Conservation (phyloP, 1,140 invertebrate species). For the Leguminivora glycinivorella region DNA sequence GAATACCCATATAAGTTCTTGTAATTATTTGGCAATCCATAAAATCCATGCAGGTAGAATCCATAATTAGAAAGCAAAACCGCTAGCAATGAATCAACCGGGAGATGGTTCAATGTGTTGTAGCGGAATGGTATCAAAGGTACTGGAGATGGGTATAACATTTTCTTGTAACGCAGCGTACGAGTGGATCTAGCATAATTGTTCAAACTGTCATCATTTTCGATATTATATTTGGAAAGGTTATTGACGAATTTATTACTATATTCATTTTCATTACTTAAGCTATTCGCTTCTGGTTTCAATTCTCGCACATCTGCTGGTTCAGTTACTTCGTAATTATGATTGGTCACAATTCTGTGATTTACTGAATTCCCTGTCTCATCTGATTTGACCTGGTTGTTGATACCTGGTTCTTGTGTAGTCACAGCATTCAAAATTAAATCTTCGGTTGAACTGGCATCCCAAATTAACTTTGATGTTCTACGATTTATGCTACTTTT, state of each 20-base stretch:
- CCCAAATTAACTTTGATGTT: not conserved
- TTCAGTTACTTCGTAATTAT: constrained; percentile 8
- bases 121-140: constrained; percentile 42
- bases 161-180: not conserved
- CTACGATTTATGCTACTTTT: not conserved
- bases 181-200: constrained; percentile 11
- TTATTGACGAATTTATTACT: not conserved
- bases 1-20: constrained; percentile 80
- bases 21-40: constrained; percentile 58
- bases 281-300: not conserved
- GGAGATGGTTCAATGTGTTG: constrained; percentile 79
- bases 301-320: not conserved
- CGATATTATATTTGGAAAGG: not conserved
- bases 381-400: too few relatives aligned
- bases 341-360: not conserved
- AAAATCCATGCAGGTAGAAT: constrained; percentile 74
- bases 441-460: not conserved
- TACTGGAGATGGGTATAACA: not conserved
- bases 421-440: not conserved
- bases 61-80: constrained; percentile 82
- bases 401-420: not conserved
- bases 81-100: constrained; percentile 79
- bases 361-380: not conserved
- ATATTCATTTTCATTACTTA: not conserved
- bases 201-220: not conserved